Evolutionary conservation across 2,113 vertebrate species (phyloP), one percentile per base, ranked within the genome.

Genomic region (Sander lucioperca): DNA sequence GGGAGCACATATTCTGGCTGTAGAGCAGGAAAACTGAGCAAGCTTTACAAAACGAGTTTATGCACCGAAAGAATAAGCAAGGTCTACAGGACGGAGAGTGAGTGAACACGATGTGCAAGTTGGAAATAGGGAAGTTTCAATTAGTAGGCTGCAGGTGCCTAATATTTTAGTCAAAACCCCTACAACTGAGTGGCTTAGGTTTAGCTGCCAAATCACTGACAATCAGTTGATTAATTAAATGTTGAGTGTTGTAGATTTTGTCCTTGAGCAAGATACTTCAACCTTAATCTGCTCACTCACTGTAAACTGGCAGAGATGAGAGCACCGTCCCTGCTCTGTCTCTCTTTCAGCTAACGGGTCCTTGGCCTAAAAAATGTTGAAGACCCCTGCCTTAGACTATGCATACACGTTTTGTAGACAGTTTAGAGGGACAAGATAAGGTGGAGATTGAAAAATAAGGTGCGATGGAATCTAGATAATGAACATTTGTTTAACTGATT

Each of bases 71-170:
- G 9, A 58, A 43, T n/a, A 10, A 69, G 53, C 48, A 36, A 18
- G 14, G 21, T 72, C n/a, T 71, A 8, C 19, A 65, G 12, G 5
- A 0, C 33, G 9, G 33, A 68, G 19, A 71, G 57, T 33, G 66
- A 84, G 43, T 33, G 65, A 72, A 69, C 64, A 72, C 73, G 70
- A 84, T 74, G 51, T 43, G 43, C 18, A 70, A 50, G 57, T 57
- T 59, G 59, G 74, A 53, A 70, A 64, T 47, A 50, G 43, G 65
- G 23, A 82, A 75, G 70, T 27, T 50, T 51, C 23, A 82, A 56
- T 76, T 84, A 63, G 23, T 59, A 79, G 64, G 58, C 76, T 75
- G 71, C 65, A 83, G 70, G 74, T 88, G 65, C 51, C 43, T 69
- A 43, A 48, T 68, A 73, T 59, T 74, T 67, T 56, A 74, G 64